phyloP scores from a whole-genome alignment of 2,113 vertebrate species.

The Lamprologus tigripictilis region DNA sequence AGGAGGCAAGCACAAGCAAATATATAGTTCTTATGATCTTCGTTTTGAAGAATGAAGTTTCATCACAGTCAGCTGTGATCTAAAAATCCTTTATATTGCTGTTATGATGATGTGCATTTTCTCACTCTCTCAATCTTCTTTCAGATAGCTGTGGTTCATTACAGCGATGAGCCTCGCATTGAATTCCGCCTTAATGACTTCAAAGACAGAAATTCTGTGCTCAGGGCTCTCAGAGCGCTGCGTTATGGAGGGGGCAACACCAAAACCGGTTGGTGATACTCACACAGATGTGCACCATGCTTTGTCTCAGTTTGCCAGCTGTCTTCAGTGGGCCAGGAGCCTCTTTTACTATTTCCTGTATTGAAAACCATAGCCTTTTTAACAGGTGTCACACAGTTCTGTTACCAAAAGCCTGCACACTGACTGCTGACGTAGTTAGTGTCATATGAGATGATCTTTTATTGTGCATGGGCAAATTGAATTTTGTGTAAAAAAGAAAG shows the following conservation, averaged over 20 bases:
- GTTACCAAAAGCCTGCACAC: background rate
- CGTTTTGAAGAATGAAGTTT: background rate
- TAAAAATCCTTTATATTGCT: background rate
- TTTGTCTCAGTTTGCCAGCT: background rate
- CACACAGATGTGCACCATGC: background rate
- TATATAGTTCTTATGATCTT: background rate
- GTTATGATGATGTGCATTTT: background rate
- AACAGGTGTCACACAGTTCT: background rate
- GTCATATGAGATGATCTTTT: background rate
- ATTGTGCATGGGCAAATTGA: background rate
- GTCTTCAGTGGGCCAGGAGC: background rate
- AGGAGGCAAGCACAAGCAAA: background rate
- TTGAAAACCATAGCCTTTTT: background rate
- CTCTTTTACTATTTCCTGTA: background rate
- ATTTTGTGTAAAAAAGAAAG: background rate
- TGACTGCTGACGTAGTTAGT: background rate
- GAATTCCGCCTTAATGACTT: constrained; percentile 75
- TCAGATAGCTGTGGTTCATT: constrained; percentile 85
- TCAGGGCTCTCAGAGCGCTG: constrained; percentile 70
- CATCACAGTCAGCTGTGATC: background rate
- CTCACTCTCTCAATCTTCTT: background rate
- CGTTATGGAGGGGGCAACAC: constrained; percentile 82
- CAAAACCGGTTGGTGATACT: constrained; percentile 74
- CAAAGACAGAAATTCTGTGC: constrained; percentile 75
- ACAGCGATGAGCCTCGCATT: constrained; percentile 79